These are phyloP conservation scores for Amiota minor DNA, from an alignment of 2,888 invertebrate genomes.

Conservation along the genomic window DNA sequence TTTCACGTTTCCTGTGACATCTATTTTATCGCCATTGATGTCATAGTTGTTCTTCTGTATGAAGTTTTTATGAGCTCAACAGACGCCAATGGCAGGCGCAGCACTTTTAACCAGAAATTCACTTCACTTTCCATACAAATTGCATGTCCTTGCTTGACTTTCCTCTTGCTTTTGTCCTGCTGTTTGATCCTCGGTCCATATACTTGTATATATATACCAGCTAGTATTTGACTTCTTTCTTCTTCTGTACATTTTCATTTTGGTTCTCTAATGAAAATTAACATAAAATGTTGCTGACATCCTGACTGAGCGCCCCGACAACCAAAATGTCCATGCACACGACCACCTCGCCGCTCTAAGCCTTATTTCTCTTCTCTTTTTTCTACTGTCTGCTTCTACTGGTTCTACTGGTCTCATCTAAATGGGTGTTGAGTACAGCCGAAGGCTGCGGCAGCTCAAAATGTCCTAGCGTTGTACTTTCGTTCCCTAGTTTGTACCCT, in stretches of 20 bases:
- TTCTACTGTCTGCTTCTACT: no score
- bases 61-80: slow-evolving; percentile 30
- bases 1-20: slow-evolving; percentile 37
- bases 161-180: neutral
- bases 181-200: neutral
- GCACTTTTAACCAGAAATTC: slow-evolving; percentile 48
- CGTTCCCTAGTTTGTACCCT: slow-evolving; percentile 27
- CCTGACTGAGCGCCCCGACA: slow-evolving; percentile 9
- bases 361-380: no score
- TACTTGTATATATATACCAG: no score
- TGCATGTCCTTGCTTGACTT: slow-evolving; percentile 47
- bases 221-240: neutral
- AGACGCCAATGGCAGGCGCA: slow-evolving; percentile 7
- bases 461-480: slow-evolving; percentile 35
- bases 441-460: slow-evolving; percentile 25
- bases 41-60: neutral
- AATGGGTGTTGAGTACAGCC: slow-evolving; percentile 57
- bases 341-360: no score
- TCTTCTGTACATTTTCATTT: neutral
- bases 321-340: no score
- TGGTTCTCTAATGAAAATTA: slow-evolving; percentile 61
- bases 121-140: slow-evolving; percentile 67
- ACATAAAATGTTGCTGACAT: slow-evolving; percentile 67
- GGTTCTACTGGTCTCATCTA: slow-evolving; percentile 51
- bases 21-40: slow-evolving; percentile 22